Percentiles rank a stretch among this genome's conserved stretches.
phyloP scores from a whole-genome alignment of 2,888 invertebrate species.

The Kuschelorhynchus macadamiae region DNA sequence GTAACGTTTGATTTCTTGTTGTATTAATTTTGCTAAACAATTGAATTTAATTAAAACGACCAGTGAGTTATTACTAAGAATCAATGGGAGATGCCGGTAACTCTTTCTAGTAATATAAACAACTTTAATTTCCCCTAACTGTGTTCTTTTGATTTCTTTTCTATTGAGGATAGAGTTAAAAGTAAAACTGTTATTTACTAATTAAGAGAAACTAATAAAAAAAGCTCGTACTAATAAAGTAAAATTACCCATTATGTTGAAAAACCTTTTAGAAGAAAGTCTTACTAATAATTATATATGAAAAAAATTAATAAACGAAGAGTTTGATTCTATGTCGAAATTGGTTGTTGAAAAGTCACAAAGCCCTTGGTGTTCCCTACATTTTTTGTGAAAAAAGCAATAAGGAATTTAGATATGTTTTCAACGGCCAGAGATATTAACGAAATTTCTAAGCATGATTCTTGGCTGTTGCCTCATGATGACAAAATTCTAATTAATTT shows the following conservation, averaged over 20 bases:
- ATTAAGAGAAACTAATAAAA: conserved; percentile 5
- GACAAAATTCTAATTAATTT: conserved; percentile 36
- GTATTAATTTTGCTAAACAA: no score
- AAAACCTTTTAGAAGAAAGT: conserved; percentile 23
- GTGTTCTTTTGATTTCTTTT: background rate
- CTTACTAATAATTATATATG: conserved; percentile 31
- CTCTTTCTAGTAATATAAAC: no score
- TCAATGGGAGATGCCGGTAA: no score
- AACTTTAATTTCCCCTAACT: background rate
- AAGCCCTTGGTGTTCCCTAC: conserved; percentile 34
- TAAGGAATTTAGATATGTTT: conserved; percentile 34
- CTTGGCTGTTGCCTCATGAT: conserved; percentile 36
- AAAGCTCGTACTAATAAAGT: conserved; percentile 19
- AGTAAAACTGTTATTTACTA: background rate
- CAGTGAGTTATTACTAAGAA: no score
- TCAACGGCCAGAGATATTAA: conserved; percentile 37
- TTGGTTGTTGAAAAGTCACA: conserved; percentile 33
- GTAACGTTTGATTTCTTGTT: no score
- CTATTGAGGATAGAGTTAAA: background rate
- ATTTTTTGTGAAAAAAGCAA: conserved; percentile 41
- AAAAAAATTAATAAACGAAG: conserved; percentile 41
- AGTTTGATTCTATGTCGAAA: conserved; percentile 42
- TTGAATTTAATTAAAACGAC: no score
- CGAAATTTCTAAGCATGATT: conserved; percentile 34
- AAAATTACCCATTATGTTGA: conserved; percentile 23